A percentile compares a stretch with the other conserved stretches of the same genome.
phyloP scores from a whole-genome alignment of 1,140 invertebrate species.

The Pachypeltis micranthus region DNA sequence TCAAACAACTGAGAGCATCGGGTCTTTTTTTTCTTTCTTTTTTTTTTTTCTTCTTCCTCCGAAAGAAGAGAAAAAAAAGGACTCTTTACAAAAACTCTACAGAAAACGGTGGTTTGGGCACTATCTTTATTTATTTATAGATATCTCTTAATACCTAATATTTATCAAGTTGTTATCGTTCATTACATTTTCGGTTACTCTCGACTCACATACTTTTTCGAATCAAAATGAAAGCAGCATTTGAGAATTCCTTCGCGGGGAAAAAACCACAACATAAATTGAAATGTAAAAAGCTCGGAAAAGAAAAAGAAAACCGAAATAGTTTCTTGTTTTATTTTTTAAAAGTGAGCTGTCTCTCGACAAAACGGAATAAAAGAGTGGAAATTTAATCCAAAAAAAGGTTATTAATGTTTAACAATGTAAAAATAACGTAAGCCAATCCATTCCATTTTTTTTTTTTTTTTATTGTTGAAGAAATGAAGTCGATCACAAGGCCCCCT shows the following conservation, averaged over 20 bases:
- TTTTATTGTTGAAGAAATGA: constrained; percentile 5
- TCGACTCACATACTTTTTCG: no score
- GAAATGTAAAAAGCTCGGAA: not conserved
- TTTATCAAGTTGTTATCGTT: constrained; percentile 3
- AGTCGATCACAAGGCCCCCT: no score
- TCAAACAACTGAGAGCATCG: not conserved
- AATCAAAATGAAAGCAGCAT: no score
- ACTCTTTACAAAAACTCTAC: not conserved
- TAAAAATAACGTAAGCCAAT: not conserved
- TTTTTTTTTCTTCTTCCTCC: no score
- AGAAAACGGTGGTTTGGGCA: constrained; percentile 4
- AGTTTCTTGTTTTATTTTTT: not conserved
- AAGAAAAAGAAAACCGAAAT: not conserved
- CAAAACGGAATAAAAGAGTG: not conserved
- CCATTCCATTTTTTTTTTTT: not conserved
- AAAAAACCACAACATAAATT: not conserved
- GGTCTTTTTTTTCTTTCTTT: no score
- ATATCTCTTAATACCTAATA: not conserved
- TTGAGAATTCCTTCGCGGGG: no score
- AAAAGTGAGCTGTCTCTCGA: not conserved
- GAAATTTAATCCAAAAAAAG: no score
- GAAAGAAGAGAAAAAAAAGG: no score
- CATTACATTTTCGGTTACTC: not conserved
- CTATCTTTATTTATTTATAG: constrained; percentile 9
- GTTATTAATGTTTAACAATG: no score